phyloP scores from a whole-genome alignment of 2,888 invertebrate species.

The Drosophila seclusa region DNA sequence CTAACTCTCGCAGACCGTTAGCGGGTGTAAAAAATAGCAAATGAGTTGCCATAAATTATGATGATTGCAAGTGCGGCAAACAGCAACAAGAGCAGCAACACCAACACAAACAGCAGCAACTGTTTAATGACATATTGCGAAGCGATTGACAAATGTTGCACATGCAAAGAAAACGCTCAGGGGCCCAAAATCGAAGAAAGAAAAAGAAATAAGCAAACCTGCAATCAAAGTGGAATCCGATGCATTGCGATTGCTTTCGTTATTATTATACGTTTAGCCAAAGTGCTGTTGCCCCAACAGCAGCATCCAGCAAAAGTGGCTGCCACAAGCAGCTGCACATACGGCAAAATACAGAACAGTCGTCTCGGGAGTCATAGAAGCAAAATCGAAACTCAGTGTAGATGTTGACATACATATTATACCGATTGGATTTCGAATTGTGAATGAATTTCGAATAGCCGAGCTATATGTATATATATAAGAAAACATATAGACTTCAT shows the following conservation, averaged over 20 bases:
- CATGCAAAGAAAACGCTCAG: slow-evolving; percentile 43
- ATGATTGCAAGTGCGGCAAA: slow-evolving; percentile 75
- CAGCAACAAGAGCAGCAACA: slow-evolving; percentile 17
- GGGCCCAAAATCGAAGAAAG: slow-evolving; percentile 15
- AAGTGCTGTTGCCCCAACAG: slow-evolving; percentile 1
- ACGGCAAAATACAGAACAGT: not conserved
- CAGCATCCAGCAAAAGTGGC: slow-evolving; percentile 3
- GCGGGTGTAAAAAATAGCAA: slow-evolving; percentile 67
- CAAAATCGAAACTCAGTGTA: not conserved
- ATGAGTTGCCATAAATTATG: slow-evolving; percentile 83
- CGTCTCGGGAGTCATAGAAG: not conserved
- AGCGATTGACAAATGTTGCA: slow-evolving; percentile 70
- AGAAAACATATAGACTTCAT: not conserved
- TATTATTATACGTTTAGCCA: slow-evolving; percentile 32
- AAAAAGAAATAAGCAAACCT: slow-evolving; percentile 4
- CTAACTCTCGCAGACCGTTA: slow-evolving; percentile 23
- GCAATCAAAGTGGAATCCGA: slow-evolving; percentile 27
- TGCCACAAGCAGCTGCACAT: slow-evolving; percentile 16
- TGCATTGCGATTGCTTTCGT: slow-evolving; percentile 16
- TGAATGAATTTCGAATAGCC: not conserved
- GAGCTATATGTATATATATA: not conserved
- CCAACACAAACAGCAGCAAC: slow-evolving; percentile 66
- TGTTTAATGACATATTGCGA: slow-evolving; percentile 83
- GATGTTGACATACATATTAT: not conserved
- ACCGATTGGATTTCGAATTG: not conserved